phyloP scores from a whole-genome alignment of 2,888 invertebrate genomes.

The Dromius quadrimaculatus region DNA sequence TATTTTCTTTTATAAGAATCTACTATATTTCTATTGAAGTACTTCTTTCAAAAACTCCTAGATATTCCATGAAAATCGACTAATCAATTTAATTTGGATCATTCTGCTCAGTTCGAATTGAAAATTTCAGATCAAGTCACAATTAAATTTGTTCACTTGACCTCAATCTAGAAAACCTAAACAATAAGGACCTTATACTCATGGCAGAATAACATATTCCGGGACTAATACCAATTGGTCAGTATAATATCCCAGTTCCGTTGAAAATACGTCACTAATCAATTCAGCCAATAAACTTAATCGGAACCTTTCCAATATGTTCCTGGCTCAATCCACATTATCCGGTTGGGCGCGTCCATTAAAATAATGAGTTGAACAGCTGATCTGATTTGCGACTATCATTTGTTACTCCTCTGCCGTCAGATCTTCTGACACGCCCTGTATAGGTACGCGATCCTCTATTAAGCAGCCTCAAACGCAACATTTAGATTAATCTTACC shows the following conservation, averaged over 20 bases:
- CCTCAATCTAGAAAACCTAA: slow-evolving; percentile 8
- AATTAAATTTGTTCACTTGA: slow-evolving; percentile 18
- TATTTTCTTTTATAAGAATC: too few species aligned
- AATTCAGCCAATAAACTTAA: slow-evolving; percentile 33
- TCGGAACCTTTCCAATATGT: slow-evolving; percentile 17
- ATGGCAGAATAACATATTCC: slow-evolving; percentile 19
- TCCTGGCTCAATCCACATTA: slow-evolving; percentile 29
- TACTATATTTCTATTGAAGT: too few species aligned
- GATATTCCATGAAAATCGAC: too few species aligned
- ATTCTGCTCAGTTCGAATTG: too few species aligned
- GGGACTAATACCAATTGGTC: slow-evolving; percentile 25
- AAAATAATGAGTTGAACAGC: slow-evolving; percentile 32
- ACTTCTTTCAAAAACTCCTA: too few species aligned
- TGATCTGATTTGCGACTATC: slow-evolving; percentile 26
- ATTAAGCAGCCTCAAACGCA: slow-evolving; percentile 26
- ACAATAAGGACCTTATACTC: slow-evolving; percentile 1
- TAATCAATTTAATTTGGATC: too few species aligned
- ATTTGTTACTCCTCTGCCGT: slow-evolving; percentile 27
- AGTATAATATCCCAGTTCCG: slow-evolving; percentile 21
- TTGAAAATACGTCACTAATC: slow-evolving; percentile 32
- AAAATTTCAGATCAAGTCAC: slow-evolving; percentile 10
- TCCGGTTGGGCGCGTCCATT: slow-evolving; percentile 21
- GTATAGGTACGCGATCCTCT: slow-evolving; percentile 3
- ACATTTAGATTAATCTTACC: slow-evolving; percentile 31
- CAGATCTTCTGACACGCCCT: not conserved